Base-by-base conservation (phyloP, 2,113 vertebrate species). In the Pseudorhombus dupliciocellatus region DNA sequence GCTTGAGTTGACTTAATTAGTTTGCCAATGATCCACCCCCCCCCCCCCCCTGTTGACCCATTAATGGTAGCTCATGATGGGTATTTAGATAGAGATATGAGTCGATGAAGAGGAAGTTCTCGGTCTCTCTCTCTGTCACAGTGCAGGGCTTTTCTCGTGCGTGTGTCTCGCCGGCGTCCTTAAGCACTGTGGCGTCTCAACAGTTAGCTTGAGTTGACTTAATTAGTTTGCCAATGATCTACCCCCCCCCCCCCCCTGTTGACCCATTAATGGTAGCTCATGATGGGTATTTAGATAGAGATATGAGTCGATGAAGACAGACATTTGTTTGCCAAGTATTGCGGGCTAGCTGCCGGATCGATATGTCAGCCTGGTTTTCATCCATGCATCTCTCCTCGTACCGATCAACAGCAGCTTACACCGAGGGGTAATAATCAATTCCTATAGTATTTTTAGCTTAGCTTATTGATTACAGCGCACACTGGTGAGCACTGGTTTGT, bases 391-490 rank as follows among this genome's bases (percentile, higher is more conserved):
- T 83, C 81, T 72, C 66, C 60, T 61, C 76, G 56, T 70, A 21
- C 55, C 14, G 42, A 74, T 81, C 82, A 83, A 76, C 83, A 73
- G 62, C 58, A 50, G 77, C 75, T 72, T 56, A 79, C 76, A 79
- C 73, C 63, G 14, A 63, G 75, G 83, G 76, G 31, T 70, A 80
- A 88, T 88, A 78, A 87, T 91, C 67, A 22, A 89, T 86, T 81
- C 80, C 75, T 72, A 86, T 80, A 81, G 74, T 85, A 85, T 88
- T 89, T 89, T 88, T 87, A 87, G 77, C 84, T 85, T 77, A 79
- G 56, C 58, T 84, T 80, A 91, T 89, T 72, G 87, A 90, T 81
- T 34, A 69, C 50, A 46, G 59, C 22, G 46, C 60, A 75, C 64
- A 76, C 65, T 68, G 44, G 74, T 70, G 60, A 65, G 64, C 56